phyloP scores from a whole-genome alignment of 2,888 invertebrate species.

The Octonoba sinensis region DNA sequence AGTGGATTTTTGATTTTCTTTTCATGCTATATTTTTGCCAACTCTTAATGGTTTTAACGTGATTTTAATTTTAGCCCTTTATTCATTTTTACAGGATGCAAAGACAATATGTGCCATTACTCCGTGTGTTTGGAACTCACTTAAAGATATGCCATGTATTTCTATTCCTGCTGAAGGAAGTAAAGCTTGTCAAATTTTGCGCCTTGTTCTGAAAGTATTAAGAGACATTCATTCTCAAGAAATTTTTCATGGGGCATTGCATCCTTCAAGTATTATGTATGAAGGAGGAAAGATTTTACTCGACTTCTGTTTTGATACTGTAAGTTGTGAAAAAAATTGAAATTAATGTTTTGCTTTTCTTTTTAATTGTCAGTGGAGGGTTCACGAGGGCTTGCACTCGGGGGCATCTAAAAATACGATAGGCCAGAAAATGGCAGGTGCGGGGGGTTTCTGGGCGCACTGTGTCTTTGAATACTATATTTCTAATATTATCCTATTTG shows the following conservation, averaged over 20 bases:
- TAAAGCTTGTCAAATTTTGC: slow-evolving; percentile 24
- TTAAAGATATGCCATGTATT: not conserved
- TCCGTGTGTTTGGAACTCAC: slow-evolving; percentile 8
- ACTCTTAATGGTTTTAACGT: too few species aligned
- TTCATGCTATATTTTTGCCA: not conserved
- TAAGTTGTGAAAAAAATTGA: slow-evolving; percentile 9
- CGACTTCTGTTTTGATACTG: slow-evolving; percentile 43
- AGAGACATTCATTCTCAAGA: slow-evolving; percentile 34
- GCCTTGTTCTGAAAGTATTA: slow-evolving; percentile 25
- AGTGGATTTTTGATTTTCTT: not conserved
- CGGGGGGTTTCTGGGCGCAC: too few species aligned
- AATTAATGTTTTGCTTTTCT: not conserved
- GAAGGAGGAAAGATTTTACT: slow-evolving; percentile 27
- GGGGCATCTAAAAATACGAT: too few species aligned
- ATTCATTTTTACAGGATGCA: slow-evolving; percentile 4
- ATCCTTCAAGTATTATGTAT: slow-evolving; percentile 32
- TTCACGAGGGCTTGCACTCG: too few species aligned
- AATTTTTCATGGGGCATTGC: slow-evolving; percentile 29
- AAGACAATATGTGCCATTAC: slow-evolving; percentile 25
- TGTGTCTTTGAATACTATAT: too few species aligned
- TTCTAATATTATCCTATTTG: too few species aligned
- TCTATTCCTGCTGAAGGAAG: slow-evolving; percentile 22
- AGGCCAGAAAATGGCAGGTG: too few species aligned
- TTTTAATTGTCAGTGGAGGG: not conserved
- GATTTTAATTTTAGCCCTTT: not conserved